phyloP scores from a whole-genome alignment of 35 echinoderm and acorn worm genomes.

The Ophioderma brevispina region DNA sequence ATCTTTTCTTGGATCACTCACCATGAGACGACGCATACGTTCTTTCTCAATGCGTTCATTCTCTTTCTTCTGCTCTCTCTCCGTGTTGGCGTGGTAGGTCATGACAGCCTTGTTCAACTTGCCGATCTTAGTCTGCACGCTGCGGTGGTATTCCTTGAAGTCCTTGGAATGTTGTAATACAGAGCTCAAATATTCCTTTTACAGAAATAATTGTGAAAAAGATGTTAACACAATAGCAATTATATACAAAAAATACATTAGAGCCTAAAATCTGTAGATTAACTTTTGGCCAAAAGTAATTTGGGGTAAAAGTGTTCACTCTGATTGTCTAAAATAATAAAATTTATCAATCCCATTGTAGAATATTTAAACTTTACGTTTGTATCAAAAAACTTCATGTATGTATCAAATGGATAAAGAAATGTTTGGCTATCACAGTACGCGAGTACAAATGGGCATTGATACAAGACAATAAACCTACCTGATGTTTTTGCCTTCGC shows the following conservation, averaged over 20 bases:
- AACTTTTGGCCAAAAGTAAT: too few species aligned
- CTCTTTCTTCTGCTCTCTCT: constrained; percentile 99
- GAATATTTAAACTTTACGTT: too few species aligned
- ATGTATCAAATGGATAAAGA: too few species aligned
- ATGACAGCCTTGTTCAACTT: constrained; percentile 87
- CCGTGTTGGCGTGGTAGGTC: constrained; percentile 96
- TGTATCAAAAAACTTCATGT: too few species aligned
- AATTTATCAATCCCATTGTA: too few species aligned
- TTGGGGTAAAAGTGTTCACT: too few species aligned
- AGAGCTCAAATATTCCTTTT: constrained; percentile 91
- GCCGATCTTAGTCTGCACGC: constrained; percentile 77
- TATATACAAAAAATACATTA: too few species aligned
- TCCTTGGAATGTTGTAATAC: constrained; percentile 93
- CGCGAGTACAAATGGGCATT: neutral
- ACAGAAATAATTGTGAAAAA: too few species aligned
- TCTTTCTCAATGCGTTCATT: constrained; percentile 95
- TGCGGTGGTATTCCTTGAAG: constrained; percentile 94
- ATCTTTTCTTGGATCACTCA: constrained; percentile 41
- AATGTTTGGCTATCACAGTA: too few species aligned
- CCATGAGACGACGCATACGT: constrained; percentile 97
- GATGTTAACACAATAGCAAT: too few species aligned
- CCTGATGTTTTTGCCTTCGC: constrained; percentile 95
- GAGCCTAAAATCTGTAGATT: too few species aligned
- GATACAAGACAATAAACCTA: constrained; percentile 14
- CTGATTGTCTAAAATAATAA: too few species aligned